A percentile compares a stretch with the other conserved stretches of the same genome.
Conservation (phyloP, 2,888 invertebrate genomes). For the Sarcophaga rosellei region DNA sequence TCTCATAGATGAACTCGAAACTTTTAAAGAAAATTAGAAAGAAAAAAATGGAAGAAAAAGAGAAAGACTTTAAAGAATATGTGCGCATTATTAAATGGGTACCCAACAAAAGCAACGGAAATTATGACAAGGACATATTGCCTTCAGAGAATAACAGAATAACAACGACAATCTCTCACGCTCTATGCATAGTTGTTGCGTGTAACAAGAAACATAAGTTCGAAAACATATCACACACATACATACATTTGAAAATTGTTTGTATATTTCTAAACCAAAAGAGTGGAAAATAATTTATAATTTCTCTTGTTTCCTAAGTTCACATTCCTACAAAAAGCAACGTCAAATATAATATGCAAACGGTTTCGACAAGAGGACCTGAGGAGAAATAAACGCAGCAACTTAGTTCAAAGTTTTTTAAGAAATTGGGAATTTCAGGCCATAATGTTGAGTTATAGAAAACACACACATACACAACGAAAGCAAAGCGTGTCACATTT, state of each 20-base stretch:
- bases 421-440: not conserved
- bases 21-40: not conserved
- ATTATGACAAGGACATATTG: constrained; percentile 7
- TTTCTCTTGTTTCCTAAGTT: not conserved
- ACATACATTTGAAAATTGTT: no score
- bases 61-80: not conserved
- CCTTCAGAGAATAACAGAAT: not conserved
- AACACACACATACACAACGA: not conserved
- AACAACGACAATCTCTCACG: not conserved
- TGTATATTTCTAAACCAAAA: not conserved
- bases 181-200: no score
- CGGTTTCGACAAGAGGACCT: no score
- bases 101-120: not conserved
- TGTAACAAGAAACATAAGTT: no score
- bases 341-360: not conserved
- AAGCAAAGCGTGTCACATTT: not conserved
- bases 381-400: no score
- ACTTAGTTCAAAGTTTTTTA: not conserved
- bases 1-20: not conserved
- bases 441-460: not conserved
- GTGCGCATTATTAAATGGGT: not conserved
- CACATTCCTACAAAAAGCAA: not conserved
- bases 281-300: not conserved
- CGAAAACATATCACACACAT: no score
- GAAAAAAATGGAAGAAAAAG: not conserved